These are phyloP conservation scores for Paedocypris sp. DNA, from an alignment of 2,113 vertebrate genomes.

Conservation along the genomic window DNA sequence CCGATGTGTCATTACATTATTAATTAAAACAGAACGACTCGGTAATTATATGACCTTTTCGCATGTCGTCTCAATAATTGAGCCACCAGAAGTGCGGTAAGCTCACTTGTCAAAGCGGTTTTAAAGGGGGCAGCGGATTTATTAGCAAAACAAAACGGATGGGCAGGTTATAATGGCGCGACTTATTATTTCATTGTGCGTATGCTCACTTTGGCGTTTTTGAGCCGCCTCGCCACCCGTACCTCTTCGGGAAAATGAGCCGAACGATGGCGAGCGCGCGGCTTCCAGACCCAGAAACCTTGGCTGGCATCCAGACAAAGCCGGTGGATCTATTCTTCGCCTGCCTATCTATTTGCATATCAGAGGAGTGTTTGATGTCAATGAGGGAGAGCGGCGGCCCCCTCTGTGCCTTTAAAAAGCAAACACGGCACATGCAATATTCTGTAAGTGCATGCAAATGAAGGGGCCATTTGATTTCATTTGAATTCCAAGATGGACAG, in stretches of 20 bases:
- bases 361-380: conserved; percentile 74
- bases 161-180: conserved; percentile 17
- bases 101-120: not conserved
- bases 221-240: conserved; percentile 12
- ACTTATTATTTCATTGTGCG: conserved; percentile 17
- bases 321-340: conserved; percentile 65
- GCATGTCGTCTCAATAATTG: conserved; percentile 5
- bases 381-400: conserved; percentile 49
- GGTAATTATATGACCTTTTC: conserved; percentile 29
- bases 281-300: conserved; percentile 51
- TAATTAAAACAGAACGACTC: conserved; percentile 25
- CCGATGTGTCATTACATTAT: not conserved
- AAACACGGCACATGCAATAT: conserved; percentile 71
- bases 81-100: conserved; percentile 3
- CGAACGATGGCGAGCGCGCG: not conserved
- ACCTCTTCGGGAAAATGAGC: conserved; percentile 10
- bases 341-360: conserved; percentile 68
- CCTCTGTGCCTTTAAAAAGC: conserved; percentile 59
- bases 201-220: conserved; percentile 9
- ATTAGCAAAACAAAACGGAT: not conserved
- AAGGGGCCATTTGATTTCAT: conserved; percentile 63
- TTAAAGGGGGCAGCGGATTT: conserved; percentile 20
- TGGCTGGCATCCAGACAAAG: conserved; percentile 69
- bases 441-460: conserved; percentile 72
- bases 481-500: conserved; percentile 63